Percentiles rank a stretch among this genome's conserved stretches.
Conservation (phyloP, 2,113 vertebrate genomes). For the Triplophysa dalaica region DNA sequence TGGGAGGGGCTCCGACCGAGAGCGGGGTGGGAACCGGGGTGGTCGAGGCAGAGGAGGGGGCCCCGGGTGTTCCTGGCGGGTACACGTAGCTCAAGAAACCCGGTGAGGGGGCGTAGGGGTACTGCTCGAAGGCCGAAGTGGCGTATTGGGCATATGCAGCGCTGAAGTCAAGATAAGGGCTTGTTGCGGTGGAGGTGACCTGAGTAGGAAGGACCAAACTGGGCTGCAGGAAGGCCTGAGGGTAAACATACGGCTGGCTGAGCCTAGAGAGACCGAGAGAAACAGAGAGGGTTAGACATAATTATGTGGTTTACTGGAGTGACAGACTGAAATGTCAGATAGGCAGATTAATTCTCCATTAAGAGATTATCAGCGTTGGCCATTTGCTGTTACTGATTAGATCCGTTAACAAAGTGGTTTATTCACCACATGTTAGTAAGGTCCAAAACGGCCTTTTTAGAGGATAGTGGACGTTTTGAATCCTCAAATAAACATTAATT, state of each 20-base stretch:
- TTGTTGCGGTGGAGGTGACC: slow-evolving; percentile 78
- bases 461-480: too few species aligned
- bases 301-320: neutral
- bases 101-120: slow-evolving; percentile 87
- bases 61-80: slow-evolving; percentile 75
- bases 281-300: neutral
- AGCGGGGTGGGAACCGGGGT: slow-evolving; percentile 70
- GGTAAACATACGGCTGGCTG: slow-evolving; percentile 89
- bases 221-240: slow-evolving; percentile 88
- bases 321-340: neutral
- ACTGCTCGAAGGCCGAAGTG: slow-evolving; percentile 87
- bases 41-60: slow-evolving; percentile 67
- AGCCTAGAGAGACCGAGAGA: slow-evolving; percentile 72
- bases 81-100: slow-evolving; percentile 87
- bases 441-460: too few species aligned
- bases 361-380: too few species aligned
- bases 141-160: slow-evolving; percentile 86
- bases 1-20: slow-evolving; percentile 56
- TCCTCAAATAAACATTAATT: too few species aligned
- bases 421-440: too few species aligned
- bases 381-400: too few species aligned
- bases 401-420: too few species aligned
- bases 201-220: slow-evolving; percentile 88
- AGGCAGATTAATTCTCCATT: neutral
- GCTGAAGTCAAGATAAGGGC: slow-evolving; percentile 90